phyloP scores from a whole-genome alignment of 2,113 vertebrate species.

The Eupsittula cactorum region DNA sequence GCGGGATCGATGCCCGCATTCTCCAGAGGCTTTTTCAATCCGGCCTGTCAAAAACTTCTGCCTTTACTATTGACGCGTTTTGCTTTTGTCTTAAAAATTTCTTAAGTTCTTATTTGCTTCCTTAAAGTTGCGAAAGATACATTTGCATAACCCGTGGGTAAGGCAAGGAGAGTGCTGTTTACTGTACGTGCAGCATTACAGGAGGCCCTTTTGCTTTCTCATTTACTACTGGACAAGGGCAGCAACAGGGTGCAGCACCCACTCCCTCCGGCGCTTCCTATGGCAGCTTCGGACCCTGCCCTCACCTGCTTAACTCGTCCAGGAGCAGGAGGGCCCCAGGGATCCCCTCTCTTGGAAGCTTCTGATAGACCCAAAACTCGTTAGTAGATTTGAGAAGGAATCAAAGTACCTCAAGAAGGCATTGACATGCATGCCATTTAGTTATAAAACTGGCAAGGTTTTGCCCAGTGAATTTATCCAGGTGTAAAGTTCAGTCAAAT shows the following conservation, averaged over 20 bases:
- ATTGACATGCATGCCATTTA: background rate
- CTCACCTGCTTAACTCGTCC: background rate
- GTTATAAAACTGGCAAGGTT: background rate
- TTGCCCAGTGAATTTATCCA: background rate
- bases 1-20: constrained; percentile 77
- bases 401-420: background rate
- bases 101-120: background rate
- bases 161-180: background rate
- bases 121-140: background rate
- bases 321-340: accelerated
- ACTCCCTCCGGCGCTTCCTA: background rate
- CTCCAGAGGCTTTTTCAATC: background rate
- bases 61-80: background rate
- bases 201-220: background rate
- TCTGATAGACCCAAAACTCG: background rate
- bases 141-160: accelerated
- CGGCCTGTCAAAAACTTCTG: too few species aligned
- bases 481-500: background rate
- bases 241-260: background rate
- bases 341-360: background rate
- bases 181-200: accelerated
- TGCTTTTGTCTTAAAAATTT: background rate
- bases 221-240: accelerated
- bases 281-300: background rate
- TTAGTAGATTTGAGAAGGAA: background rate